Evolutionary conservation across 2,888 invertebrate genomes (phyloP).

Genomic region (Ectemnius continuus): DNA sequence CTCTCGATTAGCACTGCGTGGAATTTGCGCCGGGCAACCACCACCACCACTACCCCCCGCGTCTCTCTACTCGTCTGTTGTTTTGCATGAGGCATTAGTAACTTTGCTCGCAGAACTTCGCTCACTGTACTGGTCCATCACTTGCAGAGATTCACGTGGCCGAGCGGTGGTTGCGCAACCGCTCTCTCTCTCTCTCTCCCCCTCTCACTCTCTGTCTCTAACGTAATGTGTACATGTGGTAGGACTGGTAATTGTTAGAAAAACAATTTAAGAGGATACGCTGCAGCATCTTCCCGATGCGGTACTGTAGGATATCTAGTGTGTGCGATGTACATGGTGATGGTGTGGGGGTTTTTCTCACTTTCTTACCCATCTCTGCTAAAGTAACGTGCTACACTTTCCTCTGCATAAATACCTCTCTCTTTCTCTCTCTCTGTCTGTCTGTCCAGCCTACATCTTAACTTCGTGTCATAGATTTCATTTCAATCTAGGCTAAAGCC

Average conservation of each 20-base stretch:
- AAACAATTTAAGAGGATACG: conserved; percentile 72
- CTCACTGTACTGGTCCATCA: conserved; percentile 25
- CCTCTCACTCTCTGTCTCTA: no score
- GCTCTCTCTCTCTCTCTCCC: conserved; percentile 16
- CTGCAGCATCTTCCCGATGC: not conserved
- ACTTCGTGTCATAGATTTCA: conserved; percentile 44
- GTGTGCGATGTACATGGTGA: conserved; percentile 64
- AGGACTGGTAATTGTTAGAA: conserved; percentile 72
- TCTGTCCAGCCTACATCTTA: conserved; percentile 37
- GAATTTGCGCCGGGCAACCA: not conserved
- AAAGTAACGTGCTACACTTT: conserved; percentile 58
- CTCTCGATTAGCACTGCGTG: not conserved
- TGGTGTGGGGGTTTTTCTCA: conserved; percentile 62
- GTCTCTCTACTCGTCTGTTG: conserved; percentile 6
- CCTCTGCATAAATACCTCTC: conserved; percentile 37
- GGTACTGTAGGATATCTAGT: not conserved
- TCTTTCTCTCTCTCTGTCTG: no score
- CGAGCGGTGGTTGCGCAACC: conserved; percentile 36
- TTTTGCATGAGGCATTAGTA: conserved; percentile 38
- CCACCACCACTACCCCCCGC: no score
- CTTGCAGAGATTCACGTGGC: conserved; percentile 24
- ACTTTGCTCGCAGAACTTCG: conserved; percentile 51
- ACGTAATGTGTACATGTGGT: conserved; percentile 21
- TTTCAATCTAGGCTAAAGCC: conserved; percentile 24
- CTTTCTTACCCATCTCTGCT: conserved; percentile 55